Evolutionary conservation across 1,140 invertebrate genomes (phyloP).

Genomic region (Drosophila parabipectinata): DNA sequence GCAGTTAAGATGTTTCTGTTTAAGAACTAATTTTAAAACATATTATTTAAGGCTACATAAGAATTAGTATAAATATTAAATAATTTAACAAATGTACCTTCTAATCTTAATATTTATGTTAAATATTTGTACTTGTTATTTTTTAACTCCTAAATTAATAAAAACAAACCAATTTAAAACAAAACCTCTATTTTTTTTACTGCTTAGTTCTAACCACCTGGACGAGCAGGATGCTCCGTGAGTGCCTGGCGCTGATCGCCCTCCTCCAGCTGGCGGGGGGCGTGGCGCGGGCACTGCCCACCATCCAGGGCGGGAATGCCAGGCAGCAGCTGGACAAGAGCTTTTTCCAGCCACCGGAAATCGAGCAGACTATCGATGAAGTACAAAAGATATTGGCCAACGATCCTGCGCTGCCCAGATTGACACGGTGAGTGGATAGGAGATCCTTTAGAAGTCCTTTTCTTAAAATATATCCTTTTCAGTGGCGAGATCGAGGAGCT

Average conservation of each 20-base stretch:
- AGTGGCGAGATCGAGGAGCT: slow-evolving; percentile 86
- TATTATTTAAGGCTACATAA: too few relatives aligned
- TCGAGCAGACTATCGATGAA: slow-evolving; percentile 85
- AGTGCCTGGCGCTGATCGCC: slow-evolving; percentile 34
- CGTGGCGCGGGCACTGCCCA: slow-evolving; percentile 47
- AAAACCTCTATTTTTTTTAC: neutral
- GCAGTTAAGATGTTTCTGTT: too few relatives aligned
- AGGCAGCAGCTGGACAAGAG: slow-evolving; percentile 75
- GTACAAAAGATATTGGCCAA: slow-evolving; percentile 85
- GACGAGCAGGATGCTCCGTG: slow-evolving; percentile 14
- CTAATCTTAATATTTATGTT: too few relatives aligned
- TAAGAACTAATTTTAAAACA: too few relatives aligned
- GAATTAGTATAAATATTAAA: too few relatives aligned
- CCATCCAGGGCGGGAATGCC: slow-evolving; percentile 44
- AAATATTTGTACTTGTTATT: too few relatives aligned
- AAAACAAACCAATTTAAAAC: too few relatives aligned
- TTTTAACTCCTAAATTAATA: too few relatives aligned
- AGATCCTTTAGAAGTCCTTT: neutral
- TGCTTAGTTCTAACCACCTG: neutral
- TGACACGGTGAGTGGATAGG: slow-evolving; percentile 78
- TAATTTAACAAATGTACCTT: too few relatives aligned
- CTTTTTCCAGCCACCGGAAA: slow-evolving; percentile 70
- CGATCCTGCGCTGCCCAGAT: slow-evolving; percentile 85
- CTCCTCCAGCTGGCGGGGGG: slow-evolving; percentile 23
- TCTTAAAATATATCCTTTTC: neutral